Conservation (phyloP, 2,888 invertebrate genomes). For the Napeogenes inachia region DNA sequence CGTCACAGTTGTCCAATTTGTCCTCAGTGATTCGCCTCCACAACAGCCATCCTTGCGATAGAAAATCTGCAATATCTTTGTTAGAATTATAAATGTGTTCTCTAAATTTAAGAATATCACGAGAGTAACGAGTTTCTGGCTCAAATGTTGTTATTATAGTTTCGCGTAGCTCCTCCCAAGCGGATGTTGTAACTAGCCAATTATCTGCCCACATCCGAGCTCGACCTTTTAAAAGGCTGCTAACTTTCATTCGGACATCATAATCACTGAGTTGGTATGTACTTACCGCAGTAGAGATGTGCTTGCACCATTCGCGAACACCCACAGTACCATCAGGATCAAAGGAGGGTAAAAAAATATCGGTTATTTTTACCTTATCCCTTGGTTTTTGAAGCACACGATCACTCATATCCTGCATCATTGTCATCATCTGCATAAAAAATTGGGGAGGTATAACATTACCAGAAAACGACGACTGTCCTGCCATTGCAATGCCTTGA, state of each 20-base stretch:
- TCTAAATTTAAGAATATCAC: constrained; percentile 34
- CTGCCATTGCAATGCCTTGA: no score
- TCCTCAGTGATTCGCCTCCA: constrained; percentile 37
- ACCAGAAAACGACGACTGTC: no score
- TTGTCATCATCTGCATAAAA: constrained; percentile 32
- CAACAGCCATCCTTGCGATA: constrained; percentile 36
- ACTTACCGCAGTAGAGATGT: constrained; percentile 28
- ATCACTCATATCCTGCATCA: constrained; percentile 36
- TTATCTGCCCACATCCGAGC: constrained; percentile 37
- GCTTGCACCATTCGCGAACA: constrained; percentile 35
- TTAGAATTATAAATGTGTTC: constrained; percentile 34
- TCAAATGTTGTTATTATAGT: constrained; percentile 30
- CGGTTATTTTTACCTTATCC: constrained; percentile 31
- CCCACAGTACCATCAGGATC: constrained; percentile 35
- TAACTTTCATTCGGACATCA: constrained; percentile 36
- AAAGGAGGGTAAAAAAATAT: constrained; percentile 35
- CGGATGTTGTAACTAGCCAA: constrained; percentile 34
- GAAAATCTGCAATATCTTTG: constrained; percentile 36
- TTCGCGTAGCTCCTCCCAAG: constrained; percentile 34
- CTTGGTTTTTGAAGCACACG: constrained; percentile 19
- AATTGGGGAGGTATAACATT: constrained; percentile 22
- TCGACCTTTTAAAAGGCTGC: constrained; percentile 35
- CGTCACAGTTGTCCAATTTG: constrained; percentile 24
- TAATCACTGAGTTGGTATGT: constrained; percentile 19
- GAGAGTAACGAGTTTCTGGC: constrained; percentile 38